Evolutionary conservation across 1,140 invertebrate species (phyloP), one percentile per base, ranked within the genome.

Genomic region (Papilio aristodemus): DNA sequence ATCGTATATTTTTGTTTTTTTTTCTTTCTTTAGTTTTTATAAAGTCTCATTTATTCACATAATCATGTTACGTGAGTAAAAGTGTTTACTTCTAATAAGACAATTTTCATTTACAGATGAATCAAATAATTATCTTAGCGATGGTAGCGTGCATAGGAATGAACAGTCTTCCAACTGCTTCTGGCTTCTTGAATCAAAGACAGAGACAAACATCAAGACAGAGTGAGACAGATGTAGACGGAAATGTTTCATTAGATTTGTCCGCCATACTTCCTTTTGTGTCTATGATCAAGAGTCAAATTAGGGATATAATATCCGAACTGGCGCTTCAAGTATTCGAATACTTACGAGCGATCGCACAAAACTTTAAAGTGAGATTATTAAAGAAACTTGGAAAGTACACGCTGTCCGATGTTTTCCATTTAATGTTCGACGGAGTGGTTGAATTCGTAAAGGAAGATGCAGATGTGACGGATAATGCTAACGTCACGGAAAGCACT

Each of bases 221-320:
- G 17, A 39, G 32, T n/a, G 59, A 64, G 1, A 19, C 59, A 41
- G 70, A 67, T 38, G 11, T 73, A 46, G 37, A 38, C 25, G 66
- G 67, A 1, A 67, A 72, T 14, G 37, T 71, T 19, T 41, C 59
- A 32, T 67, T 72, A 22, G 63, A 62, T 69, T 38, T 71, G 17
- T 70, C 60, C n/a, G 73, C 67, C 50, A 70, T 69, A 22, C 59
- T 43, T 1, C 72, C 68, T 10, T 66, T 83, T 8, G 46, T 80
- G 3, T 63, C 25, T 8, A 71, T 76, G 46, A 69, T 86, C 5
- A 83, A 81, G 64, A 63, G 73, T 5, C 83, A 85, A 60, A 63
- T 86, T 37, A 76, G 59, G 71, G 75, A 75, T 39, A 76, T 81
- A n/a, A 60, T 85, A 10, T 50, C 75, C 50, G 84, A 86, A 10